These are phyloP conservation scores for Luscinia luscinia DNA, from an alignment of 2,797 vertebrate genomes.

Conservation along the genomic window DNA sequence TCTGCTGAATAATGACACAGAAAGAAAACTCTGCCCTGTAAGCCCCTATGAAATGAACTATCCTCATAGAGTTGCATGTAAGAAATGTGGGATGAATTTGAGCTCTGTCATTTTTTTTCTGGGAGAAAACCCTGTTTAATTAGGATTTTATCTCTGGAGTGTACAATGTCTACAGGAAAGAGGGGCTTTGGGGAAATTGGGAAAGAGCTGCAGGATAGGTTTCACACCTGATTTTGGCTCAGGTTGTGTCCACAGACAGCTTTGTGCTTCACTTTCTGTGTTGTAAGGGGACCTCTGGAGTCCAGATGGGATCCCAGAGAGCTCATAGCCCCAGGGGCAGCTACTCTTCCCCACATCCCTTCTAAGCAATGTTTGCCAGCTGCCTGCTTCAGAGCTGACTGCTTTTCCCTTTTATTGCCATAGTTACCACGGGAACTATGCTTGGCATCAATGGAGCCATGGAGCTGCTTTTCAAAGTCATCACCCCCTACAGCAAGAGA, in stretches of 20 bases:
- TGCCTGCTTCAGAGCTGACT: background rate
- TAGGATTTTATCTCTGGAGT: background rate
- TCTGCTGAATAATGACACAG: background rate
- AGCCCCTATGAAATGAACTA: background rate
- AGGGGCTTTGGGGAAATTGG: background rate
- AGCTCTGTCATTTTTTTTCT: background rate
- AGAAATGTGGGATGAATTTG: background rate
- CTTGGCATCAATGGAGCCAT: slow-evolving; percentile 87
- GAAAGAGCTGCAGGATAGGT: background rate
- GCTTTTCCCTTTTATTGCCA: slow-evolving; percentile 43
- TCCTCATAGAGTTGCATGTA: background rate
- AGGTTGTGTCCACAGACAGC: background rate
- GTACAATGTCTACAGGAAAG: background rate
- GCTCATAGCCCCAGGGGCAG: background rate
- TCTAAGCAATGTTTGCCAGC: background rate
- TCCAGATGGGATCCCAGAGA: background rate
- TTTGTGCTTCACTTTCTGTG: background rate
- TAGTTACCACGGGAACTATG: slow-evolving; percentile 84
- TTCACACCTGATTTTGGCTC: background rate
- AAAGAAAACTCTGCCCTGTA: background rate
- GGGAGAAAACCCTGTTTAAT: background rate
- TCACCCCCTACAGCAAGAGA: slow-evolving; percentile 83
- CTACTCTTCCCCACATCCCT: background rate
- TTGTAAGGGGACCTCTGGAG: background rate
- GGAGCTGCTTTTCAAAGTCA: slow-evolving; percentile 86